A percentile compares a stretch with the other conserved stretches of the same genome.
These are phyloP conservation scores for Operophtera brumata DNA, from an alignment of 2,888 invertebrate species.

Conservation along the genomic window DNA sequence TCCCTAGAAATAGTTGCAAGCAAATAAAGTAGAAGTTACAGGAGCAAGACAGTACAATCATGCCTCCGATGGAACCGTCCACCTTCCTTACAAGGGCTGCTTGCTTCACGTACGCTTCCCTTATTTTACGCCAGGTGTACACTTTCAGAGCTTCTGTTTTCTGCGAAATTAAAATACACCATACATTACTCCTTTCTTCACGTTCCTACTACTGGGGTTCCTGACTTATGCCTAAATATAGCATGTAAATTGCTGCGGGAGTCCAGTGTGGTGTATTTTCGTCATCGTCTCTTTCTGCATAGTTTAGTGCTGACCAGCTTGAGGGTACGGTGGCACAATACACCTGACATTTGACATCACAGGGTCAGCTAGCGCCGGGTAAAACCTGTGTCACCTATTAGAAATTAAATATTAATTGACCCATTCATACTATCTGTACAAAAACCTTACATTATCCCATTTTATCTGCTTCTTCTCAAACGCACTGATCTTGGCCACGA, in stretches of 20 bases:
- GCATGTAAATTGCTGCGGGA: no score
- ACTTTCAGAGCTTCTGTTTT: conserved; percentile 40
- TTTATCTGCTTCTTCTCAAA: conserved; percentile 36
- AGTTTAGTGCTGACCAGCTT: no score
- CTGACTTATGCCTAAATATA: no score
- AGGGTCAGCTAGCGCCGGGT: no score
- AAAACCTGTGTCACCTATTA: no score
- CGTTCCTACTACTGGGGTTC: no score
- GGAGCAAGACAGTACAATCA: conserved; percentile 83
- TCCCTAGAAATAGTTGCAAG: conserved; percentile 84
- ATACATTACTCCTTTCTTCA: no score
- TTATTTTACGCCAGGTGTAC: conserved; percentile 81
- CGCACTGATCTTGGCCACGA: conserved; percentile 42
- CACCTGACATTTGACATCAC: no score
- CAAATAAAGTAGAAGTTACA: conserved; percentile 87
- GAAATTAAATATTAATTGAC: neutral
- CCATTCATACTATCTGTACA: neutral
- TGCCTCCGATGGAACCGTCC: conserved; percentile 79
- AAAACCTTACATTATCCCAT: conserved; percentile 34
- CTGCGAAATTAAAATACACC: conserved; percentile 37
- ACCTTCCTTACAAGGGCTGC: conserved; percentile 79
- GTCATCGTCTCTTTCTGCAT: no score
- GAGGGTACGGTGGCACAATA: no score
- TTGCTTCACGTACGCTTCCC: conserved; percentile 83
- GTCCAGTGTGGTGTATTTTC: no score